Base-by-base conservation (phyloP, 2,888 invertebrate genomes). In the Hanleya hanleyi region DNA sequence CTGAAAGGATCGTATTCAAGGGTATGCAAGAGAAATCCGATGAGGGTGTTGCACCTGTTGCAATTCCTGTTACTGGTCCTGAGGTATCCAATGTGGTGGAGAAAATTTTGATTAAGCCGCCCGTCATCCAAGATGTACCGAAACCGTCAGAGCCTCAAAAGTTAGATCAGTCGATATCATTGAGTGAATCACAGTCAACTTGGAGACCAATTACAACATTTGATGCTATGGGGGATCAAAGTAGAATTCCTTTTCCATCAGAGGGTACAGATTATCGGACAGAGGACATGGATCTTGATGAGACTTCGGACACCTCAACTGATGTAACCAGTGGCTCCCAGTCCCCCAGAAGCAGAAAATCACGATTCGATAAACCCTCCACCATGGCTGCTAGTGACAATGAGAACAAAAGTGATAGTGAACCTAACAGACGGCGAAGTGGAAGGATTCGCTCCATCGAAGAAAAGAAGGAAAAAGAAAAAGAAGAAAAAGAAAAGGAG, bases 401-500 rank as follows among this genome's bases (percentile, higher is more conserved):
- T 22, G 57, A 57, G 15, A 29, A 15, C 26, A 18, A 26, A 57
- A 29, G 57, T 57, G 57, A 57, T 26, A 57, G 32, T 57, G 57
- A 57, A 26, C 57, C 22, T 29, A 57, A 15, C 22, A 32, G 57
- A 29, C 64, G 70, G 4, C 22, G 70, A 2, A 70, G 70, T 62
- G 47, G 47, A 9, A 9, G 70, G 15, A 65, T 70, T 22, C 29
- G 62, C 4, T 41, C 50, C 6, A 35, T 70, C 1, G 70, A 70
- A 32, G 64, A 70, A 37, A 41, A 65, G 29, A 70, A 65, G 22
- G 65, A 65, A 38, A 64, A 70, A 36, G 70, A 70, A 37, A 41
- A 64, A 57, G 26, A 50, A 50, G 38, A 50, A 18, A 26, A 64
- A 73, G 69, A 29, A 68, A 67, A 37, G 49, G 51, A 47, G 49